phyloP scores from a whole-genome alignment of 35 echinoderm and acorn worm species.

The Ophiothrix spiculata region DNA sequence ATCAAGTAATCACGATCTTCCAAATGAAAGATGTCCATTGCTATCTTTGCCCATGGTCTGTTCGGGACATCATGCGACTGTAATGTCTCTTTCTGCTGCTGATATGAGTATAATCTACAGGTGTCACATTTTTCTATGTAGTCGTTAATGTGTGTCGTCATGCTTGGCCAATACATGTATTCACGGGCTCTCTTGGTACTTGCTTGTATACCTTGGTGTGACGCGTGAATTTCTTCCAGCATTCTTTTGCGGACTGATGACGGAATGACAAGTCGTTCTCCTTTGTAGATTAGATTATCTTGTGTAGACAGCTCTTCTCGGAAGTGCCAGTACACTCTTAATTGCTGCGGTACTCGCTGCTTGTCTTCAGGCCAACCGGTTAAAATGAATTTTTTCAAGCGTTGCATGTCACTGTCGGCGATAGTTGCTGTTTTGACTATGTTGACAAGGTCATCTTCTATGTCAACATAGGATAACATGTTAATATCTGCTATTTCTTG shows the following conservation, averaged over 20 bases:
- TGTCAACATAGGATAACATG: too few species aligned
- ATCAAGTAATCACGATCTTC: constrained; percentile 22
- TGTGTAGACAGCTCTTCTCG: constrained; percentile 48
- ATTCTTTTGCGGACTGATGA: constrained; percentile 3
- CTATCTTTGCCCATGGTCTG: constrained; percentile 16
- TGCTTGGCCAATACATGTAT: constrained; percentile 20
- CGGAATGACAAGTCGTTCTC: constrained; percentile 41
- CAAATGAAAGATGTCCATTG: background rate
- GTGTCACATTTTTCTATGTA: background rate
- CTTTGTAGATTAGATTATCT: constrained; percentile 40
- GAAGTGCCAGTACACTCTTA: constrained; percentile 36
- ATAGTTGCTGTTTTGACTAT: constrained; percentile 13
- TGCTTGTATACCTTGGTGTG: constrained; percentile 34
- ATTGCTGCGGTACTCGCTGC: constrained; percentile 13
- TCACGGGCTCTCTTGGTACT: constrained; percentile 12
- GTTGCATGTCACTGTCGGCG: constrained; percentile 21
- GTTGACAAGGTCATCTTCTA: background rate
- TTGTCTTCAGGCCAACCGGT: constrained; percentile 43
- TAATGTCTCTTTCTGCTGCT: constrained; percentile 35
- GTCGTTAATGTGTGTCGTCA: constrained; percentile 7
- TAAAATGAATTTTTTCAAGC: constrained; percentile 16
- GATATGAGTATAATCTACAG: background rate
- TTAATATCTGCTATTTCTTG: background rate
- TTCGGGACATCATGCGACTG: constrained; percentile 17
- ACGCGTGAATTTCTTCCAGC: constrained; percentile 25